Percentiles rank a stretch among this genome's conserved stretches.
These are phyloP conservation scores for Phocides pigmalion DNA, from an alignment of 1,140 invertebrate genomes.

Conservation along the genomic window DNA sequence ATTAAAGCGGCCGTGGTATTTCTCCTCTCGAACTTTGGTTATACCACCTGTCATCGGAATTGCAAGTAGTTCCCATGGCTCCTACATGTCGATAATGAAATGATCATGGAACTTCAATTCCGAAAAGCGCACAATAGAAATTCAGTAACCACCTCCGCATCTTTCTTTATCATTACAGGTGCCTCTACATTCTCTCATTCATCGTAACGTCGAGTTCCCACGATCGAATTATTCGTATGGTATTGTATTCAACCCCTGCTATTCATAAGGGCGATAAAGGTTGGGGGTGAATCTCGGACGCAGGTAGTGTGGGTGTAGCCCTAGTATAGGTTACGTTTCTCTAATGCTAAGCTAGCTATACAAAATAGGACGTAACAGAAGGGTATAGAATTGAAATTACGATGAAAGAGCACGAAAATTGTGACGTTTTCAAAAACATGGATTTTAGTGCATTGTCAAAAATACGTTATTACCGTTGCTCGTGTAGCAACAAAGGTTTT, in stretches of 20 bases:
- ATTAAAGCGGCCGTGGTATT: no score
- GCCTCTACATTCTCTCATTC: constrained; percentile 58
- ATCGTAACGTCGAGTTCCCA: constrained; percentile 58
- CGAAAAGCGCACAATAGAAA: constrained; percentile 39
- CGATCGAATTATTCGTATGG: constrained; percentile 56
- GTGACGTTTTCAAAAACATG: constrained; percentile 27
- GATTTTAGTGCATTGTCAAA: constrained; percentile 40
- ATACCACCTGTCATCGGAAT: not conserved
- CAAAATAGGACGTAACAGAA: constrained; percentile 1
- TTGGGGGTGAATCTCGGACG: constrained; percentile 67
- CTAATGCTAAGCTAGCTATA: not conserved
- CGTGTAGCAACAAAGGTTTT: constrained; percentile 29
- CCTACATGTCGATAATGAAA: constrained; percentile 9
- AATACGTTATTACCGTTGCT: constrained; percentile 73
- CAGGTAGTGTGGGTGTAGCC: constrained; percentile 59
- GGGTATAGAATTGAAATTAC: not conserved
- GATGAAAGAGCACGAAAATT: not conserved
- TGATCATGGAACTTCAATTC: constrained; percentile 18
- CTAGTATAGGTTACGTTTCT: constrained; percentile 10
- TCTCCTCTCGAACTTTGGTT: no score
- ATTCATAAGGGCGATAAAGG: constrained; percentile 61
- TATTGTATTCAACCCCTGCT: constrained; percentile 65
- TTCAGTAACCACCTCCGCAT: constrained; percentile 49
- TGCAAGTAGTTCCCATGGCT: constrained; percentile 13
- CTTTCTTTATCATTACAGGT: constrained; percentile 60